Conservation (phyloP, 2,888 invertebrate species). For the Rhamnusium bicolor region DNA sequence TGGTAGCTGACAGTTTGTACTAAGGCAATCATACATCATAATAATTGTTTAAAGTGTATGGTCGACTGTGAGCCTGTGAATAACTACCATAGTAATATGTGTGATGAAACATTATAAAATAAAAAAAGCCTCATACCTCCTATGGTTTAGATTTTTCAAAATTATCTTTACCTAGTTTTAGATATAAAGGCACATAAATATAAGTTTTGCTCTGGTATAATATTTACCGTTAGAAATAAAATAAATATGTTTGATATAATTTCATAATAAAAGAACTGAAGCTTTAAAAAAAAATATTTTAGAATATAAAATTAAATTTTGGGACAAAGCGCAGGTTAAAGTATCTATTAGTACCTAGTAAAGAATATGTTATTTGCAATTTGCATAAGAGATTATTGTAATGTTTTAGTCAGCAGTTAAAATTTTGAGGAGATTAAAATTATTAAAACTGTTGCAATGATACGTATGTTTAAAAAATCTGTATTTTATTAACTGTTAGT, state of each 20-base stretch:
- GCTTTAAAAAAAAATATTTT: background rate
- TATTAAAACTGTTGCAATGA: background rate
- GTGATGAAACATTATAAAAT: no score
- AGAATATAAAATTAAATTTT: background rate
- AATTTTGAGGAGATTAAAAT: background rate
- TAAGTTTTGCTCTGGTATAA: background rate
- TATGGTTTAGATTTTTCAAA: no score
- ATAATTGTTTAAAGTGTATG: no score
- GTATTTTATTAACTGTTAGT: conserved; percentile 2
- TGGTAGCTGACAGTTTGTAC: no score
- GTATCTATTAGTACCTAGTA: background rate
- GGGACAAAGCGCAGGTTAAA: background rate
- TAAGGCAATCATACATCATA: no score
- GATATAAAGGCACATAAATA: no score
- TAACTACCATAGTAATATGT: no score
- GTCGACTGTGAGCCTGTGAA: no score
- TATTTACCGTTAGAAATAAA: background rate
- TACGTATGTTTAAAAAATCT: background rate
- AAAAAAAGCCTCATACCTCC: no score
- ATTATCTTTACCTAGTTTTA: no score
- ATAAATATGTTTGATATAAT: background rate
- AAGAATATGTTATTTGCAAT: background rate
- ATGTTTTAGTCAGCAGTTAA: background rate
- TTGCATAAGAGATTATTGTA: background rate
- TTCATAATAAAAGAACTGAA: background rate